Evolutionary conservation across 2,113 vertebrate genomes (phyloP).

Genomic region (Paramormyrops kingsleyae): DNA sequence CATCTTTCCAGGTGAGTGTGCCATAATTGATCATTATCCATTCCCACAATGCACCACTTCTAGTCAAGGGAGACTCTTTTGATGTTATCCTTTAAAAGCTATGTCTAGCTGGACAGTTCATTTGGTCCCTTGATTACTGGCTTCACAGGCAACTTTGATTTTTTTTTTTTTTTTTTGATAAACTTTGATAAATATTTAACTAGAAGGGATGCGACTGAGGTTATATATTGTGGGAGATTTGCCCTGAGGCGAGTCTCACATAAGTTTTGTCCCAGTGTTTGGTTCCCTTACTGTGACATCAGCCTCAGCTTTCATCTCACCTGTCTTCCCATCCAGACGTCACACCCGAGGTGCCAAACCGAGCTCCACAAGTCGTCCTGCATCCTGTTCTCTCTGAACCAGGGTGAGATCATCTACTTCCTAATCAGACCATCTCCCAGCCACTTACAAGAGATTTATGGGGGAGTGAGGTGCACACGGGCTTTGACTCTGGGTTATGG

Average conservation of each 20-base stretch:
- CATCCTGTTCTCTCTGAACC: conserved; percentile 89
- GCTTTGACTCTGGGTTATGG: not conserved
- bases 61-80: conserved; percentile 40
- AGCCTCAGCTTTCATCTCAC: not conserved
- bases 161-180: no score
- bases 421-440: not conserved
- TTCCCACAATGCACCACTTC: conserved; percentile 38
- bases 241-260: not conserved
- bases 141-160: conserved; percentile 32
- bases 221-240: conserved; percentile 10
- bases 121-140: conserved; percentile 19
- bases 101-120: conserved; percentile 35
- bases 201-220: conserved; percentile 10
- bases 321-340: conserved; percentile 67
- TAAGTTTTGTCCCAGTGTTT: not conserved
- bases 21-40: conserved; percentile 37
- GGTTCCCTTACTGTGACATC: not conserved
- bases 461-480: not conserved
- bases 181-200: conserved; percentile 43
- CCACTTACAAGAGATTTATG: not conserved
- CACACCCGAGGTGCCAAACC: conserved; percentile 77
- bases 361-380: conserved; percentile 89
- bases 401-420: conserved; percentile 65
- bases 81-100: conserved; percentile 38
- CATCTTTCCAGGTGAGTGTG: conserved; percentile 88